A percentile compares a stretch with the other conserved stretches of the same genome.
Evolutionary conservation across 1,140 invertebrate genomes (phyloP).

Genomic region (Panonychus citri): DNA sequence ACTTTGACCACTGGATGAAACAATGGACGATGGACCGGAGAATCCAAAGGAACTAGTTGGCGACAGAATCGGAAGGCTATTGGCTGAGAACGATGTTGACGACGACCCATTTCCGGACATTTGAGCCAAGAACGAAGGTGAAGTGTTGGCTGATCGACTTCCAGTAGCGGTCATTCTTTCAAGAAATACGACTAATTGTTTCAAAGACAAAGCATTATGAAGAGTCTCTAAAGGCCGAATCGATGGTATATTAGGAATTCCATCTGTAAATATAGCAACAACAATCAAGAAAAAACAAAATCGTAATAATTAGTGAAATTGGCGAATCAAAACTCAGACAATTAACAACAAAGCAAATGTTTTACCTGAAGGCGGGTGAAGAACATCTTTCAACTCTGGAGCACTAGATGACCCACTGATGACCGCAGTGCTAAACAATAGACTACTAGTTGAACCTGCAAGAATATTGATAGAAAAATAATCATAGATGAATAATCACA

Average conservation of each 20-base stretch:
- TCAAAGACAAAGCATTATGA: conserved; percentile 76
- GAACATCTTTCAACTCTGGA: conserved; percentile 64
- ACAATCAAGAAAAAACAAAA: neutral
- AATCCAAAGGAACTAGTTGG: conserved; percentile 18
- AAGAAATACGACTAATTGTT: conserved; percentile 65
- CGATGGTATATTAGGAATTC: conserved; percentile 31
- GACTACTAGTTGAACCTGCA: conserved; percentile 40
- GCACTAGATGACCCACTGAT: conserved; percentile 75
- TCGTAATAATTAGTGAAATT: no score
- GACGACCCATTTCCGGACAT: neutral
- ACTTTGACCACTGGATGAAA: conserved; percentile 37
- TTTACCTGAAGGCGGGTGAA: conserved; percentile 19
- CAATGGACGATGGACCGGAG: conserved; percentile 32
- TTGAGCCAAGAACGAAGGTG: neutral
- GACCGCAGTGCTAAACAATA: conserved; percentile 67
- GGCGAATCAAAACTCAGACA: neutral
- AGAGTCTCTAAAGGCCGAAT: conserved; percentile 81
- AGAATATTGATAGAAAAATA: neutral
- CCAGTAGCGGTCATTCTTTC: neutral
- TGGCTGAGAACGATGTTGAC: neutral
- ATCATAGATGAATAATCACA: conserved; percentile 3
- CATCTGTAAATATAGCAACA: conserved; percentile 1
- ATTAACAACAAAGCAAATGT: neutral
- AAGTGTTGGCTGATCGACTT: neutral
- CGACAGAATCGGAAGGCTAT: neutral